Base-by-base conservation (phyloP, 53 echinoderm and acorn worm species). In the Paelopatides confundens region DNA sequence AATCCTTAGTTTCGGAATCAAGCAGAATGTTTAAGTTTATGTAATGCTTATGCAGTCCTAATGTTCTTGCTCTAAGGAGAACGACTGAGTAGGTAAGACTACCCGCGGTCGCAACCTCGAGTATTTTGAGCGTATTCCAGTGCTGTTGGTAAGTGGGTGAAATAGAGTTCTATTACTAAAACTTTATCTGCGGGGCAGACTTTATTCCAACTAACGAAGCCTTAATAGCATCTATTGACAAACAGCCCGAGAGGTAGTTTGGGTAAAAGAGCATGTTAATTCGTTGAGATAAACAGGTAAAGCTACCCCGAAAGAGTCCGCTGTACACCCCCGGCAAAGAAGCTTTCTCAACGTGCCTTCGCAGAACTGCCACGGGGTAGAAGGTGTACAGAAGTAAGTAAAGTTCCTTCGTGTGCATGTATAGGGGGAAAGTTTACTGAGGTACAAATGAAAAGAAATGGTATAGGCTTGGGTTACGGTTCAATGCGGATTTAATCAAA, bases 151-250 rank as follows among this genome's bases (percentile, higher is more conserved):
- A 74, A 74, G 74, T 74, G 74, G 74, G 74, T 36, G 46, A 74
- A 23, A n/a, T 12, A 74, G 74, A 74, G 74, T 74, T 74, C 33
- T 39, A 36, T 74, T 74, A 74, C 74, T 28, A 74, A 74, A 21
- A 74, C 40, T 17, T 74, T 74, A 74, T 74, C 74, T 74, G 74
- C 74, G 74, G 74, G 74, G 74, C 74, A 74, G 74, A 74, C 74
- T 74, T 74, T 74, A 74, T 74, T 74, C 74, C 74, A 74, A 74
- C 74, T 74, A 74, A 74, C 74, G 74, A 74, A 74, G 40, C 46
- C 46, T 46, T 74, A 74, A 74, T 74, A 74, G 46, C 74, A 39
- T 74, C 74, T 74, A 74, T 74, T 74, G 74, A 74, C 74, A 74
- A 74, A 74, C 74, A 74, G 43, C 74, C 74, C 46, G 15, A 74